Evolutionary conservation across 92 coral and sea anemone species (phyloP), one percentile per base, ranked within the genome.

Genomic region (Palythoa caribaeorum): DNA sequence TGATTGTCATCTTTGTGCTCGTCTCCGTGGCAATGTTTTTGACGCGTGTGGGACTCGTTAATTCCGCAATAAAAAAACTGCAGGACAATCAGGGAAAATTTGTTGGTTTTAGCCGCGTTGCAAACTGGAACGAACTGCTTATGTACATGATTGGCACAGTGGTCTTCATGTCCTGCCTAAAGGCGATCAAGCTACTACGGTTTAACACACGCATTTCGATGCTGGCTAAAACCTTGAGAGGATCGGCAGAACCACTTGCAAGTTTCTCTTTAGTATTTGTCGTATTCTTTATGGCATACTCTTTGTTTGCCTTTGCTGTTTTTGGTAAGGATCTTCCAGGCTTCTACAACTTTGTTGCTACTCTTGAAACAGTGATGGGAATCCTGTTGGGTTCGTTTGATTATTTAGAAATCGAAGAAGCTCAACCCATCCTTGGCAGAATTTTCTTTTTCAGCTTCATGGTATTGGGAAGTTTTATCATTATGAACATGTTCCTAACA

Each of bases 401-500:
- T 83, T 96, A 87, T 76, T 72, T 87, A 16, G 93, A 94, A 57
- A 77, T 96, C 44, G 94, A 94, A 28, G 85, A 78, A 4, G 91
- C 94, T 2, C 93, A 93, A 44, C 98, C 98, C 6, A 89, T 93
- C 39, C 76, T 95, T 16, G 99, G 99, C 1, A 95, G 98, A 16
- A 51, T 95, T 47, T 96, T 95, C 87, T 91, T 96, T 87, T 96
- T 96, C 90, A 80, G 97, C 47, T 86, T 94, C 62, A 93, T 96
- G 98, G 96, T 96, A 75, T 93, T 94, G 62, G 99, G 99, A 7
- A 93, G 90, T 60, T 95, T 96, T 55, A 92, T 96, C 59, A 81
- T 96, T 73, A 95, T 95, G 93, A 96, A 96, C 87, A 92, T 96
- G 96, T 94, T 96, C 80, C 89, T 95, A 11, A 94, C 97, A 38